These are phyloP conservation scores for Aeoliscus strigatus DNA, from an alignment of 2,797 vertebrate species.

Conservation along the genomic window DNA sequence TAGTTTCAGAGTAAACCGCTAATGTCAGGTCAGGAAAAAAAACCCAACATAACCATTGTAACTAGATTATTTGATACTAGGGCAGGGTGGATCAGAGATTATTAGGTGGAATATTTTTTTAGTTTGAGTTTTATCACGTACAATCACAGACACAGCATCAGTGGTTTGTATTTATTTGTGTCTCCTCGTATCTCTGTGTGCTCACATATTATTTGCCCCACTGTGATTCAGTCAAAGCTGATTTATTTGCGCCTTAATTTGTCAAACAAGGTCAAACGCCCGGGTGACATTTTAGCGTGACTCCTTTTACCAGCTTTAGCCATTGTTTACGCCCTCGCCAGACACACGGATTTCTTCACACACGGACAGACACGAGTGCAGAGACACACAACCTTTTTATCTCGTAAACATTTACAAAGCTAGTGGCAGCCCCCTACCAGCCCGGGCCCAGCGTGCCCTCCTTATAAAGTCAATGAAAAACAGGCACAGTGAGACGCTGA, in stretches of 20 bases:
- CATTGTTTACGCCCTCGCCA: constrained; percentile 45
- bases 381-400: constrained; percentile 44
- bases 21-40: too few relatives aligned
- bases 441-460: constrained; percentile 47
- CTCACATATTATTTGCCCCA: constrained; percentile 26
- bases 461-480: constrained; percentile 64
- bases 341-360: constrained; percentile 30
- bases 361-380: too few relatives aligned
- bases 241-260: constrained; percentile 59
- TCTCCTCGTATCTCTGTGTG: constrained; percentile 1
- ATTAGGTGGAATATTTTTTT: too few relatives aligned
- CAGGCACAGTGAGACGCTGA: too few relatives aligned
- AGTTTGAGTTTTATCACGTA: too few relatives aligned
- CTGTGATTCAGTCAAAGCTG: constrained; percentile 35
- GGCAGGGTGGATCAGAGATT: too few relatives aligned
- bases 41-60: too few relatives aligned
- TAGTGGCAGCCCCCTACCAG: constrained; percentile 44
- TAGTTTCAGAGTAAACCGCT: too few relatives aligned
- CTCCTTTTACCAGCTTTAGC: constrained; percentile 29
- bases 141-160: too few relatives aligned
- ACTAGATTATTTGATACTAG: too few relatives aligned
- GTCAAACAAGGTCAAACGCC: constrained; percentile 61
- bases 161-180: too few relatives aligned
- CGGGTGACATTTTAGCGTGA: constrained; percentile 41
- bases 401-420: constrained; percentile 59